Percentiles rank a stretch among this genome's conserved stretches.
Conservation (phyloP, 2,113 vertebrate species). For the Calyptomena viridis region DNA sequence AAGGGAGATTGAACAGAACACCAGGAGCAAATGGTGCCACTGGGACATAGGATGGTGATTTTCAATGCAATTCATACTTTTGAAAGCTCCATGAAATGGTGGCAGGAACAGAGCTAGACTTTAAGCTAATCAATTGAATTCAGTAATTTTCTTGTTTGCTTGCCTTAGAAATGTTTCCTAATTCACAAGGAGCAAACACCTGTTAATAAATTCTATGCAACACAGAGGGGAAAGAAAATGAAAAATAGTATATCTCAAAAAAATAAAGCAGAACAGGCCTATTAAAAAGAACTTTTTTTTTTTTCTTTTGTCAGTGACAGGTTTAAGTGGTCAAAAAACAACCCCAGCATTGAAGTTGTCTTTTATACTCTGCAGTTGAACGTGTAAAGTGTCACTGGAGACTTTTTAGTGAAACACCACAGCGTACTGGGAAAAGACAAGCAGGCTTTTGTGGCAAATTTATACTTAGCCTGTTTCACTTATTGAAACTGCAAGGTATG, state of each 20-base stretch:
- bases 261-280: neutral
- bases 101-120: neutral
- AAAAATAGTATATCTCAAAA: neutral
- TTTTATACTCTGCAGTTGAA: neutral
- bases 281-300: neutral
- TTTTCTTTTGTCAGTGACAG: neutral
- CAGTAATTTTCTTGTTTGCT: neutral
- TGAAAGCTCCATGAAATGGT: neutral
- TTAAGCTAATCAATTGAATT: neutral
- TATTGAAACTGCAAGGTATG: neutral
- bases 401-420: neutral
- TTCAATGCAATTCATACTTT: neutral
- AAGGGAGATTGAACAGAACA: neutral
- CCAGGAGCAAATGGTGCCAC: neutral
- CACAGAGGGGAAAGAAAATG: neutral
- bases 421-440: neutral
- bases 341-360: neutral
- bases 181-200: neutral
- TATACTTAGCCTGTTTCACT: neutral
- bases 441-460: neutral
- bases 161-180: neutral
- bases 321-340: neutral
- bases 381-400: neutral
- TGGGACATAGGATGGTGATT: neutral
- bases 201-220: neutral